phyloP scores from a whole-genome alignment of 2,888 invertebrate species.

The Campoletis raptor region DNA sequence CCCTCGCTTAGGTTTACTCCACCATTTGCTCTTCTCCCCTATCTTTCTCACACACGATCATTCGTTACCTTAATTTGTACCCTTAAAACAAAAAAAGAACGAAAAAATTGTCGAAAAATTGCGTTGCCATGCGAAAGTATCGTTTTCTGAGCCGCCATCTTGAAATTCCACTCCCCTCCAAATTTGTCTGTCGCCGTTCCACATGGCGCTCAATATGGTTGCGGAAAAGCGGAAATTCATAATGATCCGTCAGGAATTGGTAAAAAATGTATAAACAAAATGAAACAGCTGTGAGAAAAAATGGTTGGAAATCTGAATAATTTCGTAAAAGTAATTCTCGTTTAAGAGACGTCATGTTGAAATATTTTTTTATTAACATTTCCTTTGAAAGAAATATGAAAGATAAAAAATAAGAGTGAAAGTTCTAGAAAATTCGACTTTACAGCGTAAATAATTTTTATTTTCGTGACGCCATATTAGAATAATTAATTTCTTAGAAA shows the following conservation, averaged over 20 bases:
- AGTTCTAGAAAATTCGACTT: neutral
- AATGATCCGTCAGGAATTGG: neutral
- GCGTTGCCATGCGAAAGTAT: neutral
- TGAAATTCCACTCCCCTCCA: neutral
- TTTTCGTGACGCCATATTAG: neutral
- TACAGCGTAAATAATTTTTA: neutral
- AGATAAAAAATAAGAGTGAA: neutral
- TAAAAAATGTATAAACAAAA: neutral
- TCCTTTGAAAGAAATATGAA: neutral
- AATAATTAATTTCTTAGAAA: neutral
- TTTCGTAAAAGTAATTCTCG: neutral
- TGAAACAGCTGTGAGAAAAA: neutral
- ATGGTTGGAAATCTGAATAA: neutral
- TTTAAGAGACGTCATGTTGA: neutral
- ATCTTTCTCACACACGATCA: neutral
- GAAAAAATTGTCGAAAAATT: neutral
- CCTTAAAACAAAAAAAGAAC: neutral
- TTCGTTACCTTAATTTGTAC: neutral
- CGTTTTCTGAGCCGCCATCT: neutral
- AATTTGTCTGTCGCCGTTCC: neutral
- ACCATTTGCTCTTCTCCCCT: neutral
- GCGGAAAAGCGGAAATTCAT: neutral
- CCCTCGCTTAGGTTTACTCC: slow-evolving; percentile 10
- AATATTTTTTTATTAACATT: neutral
- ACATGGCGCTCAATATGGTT: neutral